Base-by-base conservation (phyloP, 2,888 invertebrate species). In the Synergus japonicus region DNA sequence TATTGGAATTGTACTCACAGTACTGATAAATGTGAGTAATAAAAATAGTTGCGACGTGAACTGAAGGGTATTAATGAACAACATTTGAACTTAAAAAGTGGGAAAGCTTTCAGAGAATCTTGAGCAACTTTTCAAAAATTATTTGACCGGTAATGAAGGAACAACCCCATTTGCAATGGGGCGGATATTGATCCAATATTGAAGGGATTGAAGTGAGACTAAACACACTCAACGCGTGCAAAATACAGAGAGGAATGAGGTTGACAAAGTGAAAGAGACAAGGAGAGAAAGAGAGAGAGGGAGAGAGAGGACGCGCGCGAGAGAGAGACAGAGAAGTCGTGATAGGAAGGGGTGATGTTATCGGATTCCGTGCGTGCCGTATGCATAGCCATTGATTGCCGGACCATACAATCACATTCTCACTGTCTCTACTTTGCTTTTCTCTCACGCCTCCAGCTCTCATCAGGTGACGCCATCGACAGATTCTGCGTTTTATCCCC, bases 341-440 rank as follows among this genome's bases (percentile, higher is more conserved):
- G 12, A 46, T 46, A 22, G 69, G 60, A 79, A 76, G 78, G 81
- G 82, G 80, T 78, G 80, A 83, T 84, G 86, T 88, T 87, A 88
- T 89, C 84, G 86, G 86, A 88, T 89, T 89, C 86, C 85, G 82
- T 82, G 84, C 86, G 84, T 86, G 85, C 86, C 85, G 81, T 86
- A 84, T 86, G 87, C 86, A 86, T 84, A 87, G 79, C 83, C 87
- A 88, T 88, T 87, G 89, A 89, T 89, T 88, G 89, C 87, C 86
- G 85, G 87, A 89, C 89, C 89, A 85, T 88, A 89, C 88, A 88
- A 89, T 89, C 88, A 84, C 86, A 82, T 80, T 84, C 86, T 86
- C 83, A 78, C 81, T 83, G 82, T 81, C 64, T 79, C 78, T 49
- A 60, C 69, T 49, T 49, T 76, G 41, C 77, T 69, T 69, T 49